phyloP scores from a whole-genome alignment of 2,888 invertebrate species.

The Ichneumoninae sp. region DNA sequence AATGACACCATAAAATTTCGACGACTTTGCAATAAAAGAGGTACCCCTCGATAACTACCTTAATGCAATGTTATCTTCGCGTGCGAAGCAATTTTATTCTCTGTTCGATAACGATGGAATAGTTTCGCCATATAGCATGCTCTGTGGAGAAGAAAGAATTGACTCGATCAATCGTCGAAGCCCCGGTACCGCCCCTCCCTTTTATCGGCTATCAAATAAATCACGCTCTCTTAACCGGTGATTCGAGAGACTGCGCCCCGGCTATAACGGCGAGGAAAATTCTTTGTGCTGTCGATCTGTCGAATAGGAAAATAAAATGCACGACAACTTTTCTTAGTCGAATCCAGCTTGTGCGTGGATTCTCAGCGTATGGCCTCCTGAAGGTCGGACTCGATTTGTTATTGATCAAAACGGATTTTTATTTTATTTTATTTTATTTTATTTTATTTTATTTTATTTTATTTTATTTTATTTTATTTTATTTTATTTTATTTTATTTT shows the following conservation, averaged over 20 bases:
- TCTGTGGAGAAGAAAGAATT: constrained; percentile 22
- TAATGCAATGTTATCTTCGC: background rate
- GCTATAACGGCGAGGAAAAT: background rate
- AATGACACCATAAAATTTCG: background rate
- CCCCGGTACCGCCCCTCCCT: background rate
- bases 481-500: background rate
- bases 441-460: background rate
- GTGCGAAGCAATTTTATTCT: background rate
- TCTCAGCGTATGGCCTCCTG: constrained; percentile 4
- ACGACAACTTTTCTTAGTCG: background rate
- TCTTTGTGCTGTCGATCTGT: constrained; percentile 1
- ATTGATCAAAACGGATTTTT: background rate
- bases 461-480: background rate
- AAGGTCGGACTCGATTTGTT: constrained; percentile 26
- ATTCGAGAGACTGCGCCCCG: constrained; percentile 17
- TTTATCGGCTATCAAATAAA: constrained; percentile 51
- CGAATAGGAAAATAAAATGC: background rate
- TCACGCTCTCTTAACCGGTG: constrained; percentile 36
- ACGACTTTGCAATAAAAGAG: background rate
- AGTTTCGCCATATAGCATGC: background rate
- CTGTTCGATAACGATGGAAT: constrained; percentile 16
- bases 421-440: background rate
- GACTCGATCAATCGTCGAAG: constrained; percentile 28
- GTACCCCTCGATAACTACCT: background rate
- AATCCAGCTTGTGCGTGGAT: background rate